Conservation (phyloP, 2,113 vertebrate species). For the Coptodon bakossiorum region DNA sequence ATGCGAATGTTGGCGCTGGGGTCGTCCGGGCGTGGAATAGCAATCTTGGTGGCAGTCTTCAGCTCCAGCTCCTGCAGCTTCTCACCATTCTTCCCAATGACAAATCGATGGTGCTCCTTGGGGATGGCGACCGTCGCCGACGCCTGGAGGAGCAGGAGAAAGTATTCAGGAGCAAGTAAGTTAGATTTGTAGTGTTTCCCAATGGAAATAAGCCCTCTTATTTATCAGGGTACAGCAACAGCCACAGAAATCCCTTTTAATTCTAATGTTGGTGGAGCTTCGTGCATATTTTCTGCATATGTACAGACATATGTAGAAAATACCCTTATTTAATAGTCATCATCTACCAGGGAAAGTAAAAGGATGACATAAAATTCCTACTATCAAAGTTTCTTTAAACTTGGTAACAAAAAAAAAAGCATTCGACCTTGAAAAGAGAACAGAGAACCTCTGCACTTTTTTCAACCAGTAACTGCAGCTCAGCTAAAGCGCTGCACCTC, state of each 20-base stretch:
- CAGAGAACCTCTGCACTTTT: not conserved
- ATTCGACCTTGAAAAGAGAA: not conserved
- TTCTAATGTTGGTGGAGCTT: not conserved
- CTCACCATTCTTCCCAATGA: slow-evolving; percentile 75
- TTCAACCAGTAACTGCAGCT: slow-evolving; percentile 25
- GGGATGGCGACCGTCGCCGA: slow-evolving; percentile 73
- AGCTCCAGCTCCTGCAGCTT: slow-evolving; percentile 77
- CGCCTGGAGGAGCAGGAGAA: slow-evolving; percentile 19
- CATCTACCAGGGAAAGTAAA: not conserved
- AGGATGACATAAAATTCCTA: not conserved
- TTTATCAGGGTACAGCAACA: not conserved
- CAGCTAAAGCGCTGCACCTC: slow-evolving; percentile 23
- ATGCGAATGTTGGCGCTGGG: slow-evolving; percentile 71
- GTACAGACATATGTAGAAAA: not conserved
- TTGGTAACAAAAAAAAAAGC: not conserved
- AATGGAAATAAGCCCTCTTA: not conserved
- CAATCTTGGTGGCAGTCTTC: slow-evolving; percentile 75
- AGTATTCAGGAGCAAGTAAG: not conserved
- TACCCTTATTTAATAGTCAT: not conserved
- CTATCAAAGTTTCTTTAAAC: not conserved
- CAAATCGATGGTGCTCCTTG: slow-evolving; percentile 76
- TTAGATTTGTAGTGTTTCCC: too few species aligned
- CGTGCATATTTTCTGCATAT: not conserved
- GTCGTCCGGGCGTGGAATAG: slow-evolving; percentile 72
- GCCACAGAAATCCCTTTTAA: not conserved